These are phyloP conservation scores for Cirrhinus molitorella DNA, from an alignment of 2,797 vertebrate genomes.

Conservation along the genomic window DNA sequence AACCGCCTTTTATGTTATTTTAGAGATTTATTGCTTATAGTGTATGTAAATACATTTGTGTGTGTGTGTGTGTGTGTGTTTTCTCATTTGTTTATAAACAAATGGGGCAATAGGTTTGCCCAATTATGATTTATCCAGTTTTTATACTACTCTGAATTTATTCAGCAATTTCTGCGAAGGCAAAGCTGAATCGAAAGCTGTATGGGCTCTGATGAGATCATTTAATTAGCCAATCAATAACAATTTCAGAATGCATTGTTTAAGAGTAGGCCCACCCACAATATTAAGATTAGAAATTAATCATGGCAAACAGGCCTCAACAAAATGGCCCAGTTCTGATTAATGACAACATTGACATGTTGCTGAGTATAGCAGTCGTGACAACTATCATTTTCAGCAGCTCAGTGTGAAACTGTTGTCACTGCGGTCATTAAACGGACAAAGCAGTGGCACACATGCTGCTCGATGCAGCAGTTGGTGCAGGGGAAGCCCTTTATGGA, in stretches of 20 bases:
- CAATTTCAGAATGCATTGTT: constrained; percentile 7
- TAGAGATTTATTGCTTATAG: background rate
- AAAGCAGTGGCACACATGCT: constrained; percentile 14
- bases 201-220: constrained; percentile 2
- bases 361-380: constrained; percentile 17
- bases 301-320: background rate
- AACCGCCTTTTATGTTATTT: background rate
- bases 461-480: constrained; percentile 9
- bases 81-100: background rate
- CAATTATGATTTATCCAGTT: background rate
- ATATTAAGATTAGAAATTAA: constrained; percentile 21
- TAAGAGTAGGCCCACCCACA: constrained; percentile 4
- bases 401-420: constrained; percentile 21
- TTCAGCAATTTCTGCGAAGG: background rate
- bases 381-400: constrained; percentile 1
- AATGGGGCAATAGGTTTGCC: background rate
- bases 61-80: background rate
- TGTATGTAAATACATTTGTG: background rate
- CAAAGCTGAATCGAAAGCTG: background rate
- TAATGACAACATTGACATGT: background rate
- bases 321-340: constrained; percentile 3
- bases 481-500: constrained; percentile 22
- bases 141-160: background rate
- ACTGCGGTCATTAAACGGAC: constrained; percentile 21
- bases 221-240: constrained; percentile 1